Conservation (phyloP, 2,113 vertebrate species). For the Hippocampus zosterae region DNA sequence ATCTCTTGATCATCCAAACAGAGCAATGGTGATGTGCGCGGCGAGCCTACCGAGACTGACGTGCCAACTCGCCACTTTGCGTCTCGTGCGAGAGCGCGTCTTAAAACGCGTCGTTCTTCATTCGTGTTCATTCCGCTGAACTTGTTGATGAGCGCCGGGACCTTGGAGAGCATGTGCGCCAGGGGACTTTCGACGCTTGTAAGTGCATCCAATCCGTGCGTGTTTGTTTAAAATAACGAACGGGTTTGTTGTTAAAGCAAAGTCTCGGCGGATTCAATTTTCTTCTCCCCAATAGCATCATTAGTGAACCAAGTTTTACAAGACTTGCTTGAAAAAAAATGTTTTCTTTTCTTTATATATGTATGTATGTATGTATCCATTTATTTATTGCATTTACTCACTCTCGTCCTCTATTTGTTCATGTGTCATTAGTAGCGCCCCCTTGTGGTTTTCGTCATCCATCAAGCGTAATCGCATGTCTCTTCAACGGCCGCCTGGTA, state of each 20-base stretch:
- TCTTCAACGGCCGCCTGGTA: conserved; percentile 18
- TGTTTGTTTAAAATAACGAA: neutral
- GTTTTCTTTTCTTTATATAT: neutral
- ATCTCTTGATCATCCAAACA: conserved; percentile 25
- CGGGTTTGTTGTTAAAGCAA: neutral
- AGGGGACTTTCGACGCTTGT: conserved; percentile 45
- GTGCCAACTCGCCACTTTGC: conserved; percentile 61
- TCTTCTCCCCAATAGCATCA: neutral
- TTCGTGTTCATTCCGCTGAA: conserved; percentile 54
- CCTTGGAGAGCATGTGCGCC: conserved; percentile 6
- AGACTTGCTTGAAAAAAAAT: neutral
- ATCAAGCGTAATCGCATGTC: conserved; percentile 25
- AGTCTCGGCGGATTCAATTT: neutral
- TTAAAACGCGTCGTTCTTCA: conserved; percentile 63
- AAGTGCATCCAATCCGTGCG: conserved; percentile 50
- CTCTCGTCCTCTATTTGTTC: neutral
- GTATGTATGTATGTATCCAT: too few relatives aligned
- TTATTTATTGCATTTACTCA: neutral
- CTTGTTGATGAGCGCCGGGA: conserved; percentile 70
- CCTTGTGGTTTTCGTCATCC: conserved; percentile 56
- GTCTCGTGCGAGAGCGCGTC: conserved; percentile 43
- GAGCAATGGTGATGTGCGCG: conserved; percentile 56
- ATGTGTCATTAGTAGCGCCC: conserved; percentile 53
- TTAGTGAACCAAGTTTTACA: neutral
- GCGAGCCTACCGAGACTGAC: conserved; percentile 61